Base-by-base conservation (phyloP, 2,113 vertebrate species). In the Hydropotes inermis region DNA sequence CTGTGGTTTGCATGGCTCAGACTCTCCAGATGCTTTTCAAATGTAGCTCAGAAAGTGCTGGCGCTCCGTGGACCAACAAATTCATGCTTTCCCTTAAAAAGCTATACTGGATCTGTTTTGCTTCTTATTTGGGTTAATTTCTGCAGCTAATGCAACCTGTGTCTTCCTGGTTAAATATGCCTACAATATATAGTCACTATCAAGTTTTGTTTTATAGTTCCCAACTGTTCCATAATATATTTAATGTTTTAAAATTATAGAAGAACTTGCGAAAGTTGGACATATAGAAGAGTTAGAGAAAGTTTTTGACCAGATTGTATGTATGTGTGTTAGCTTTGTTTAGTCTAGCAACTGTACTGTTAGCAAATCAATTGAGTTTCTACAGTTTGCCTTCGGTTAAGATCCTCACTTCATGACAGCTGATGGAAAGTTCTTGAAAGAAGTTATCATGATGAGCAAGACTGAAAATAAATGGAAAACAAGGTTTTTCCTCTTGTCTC, bases 401-500 rank as follows among this genome's bases (percentile, higher is more conserved):
- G 52, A 89, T 58, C 27, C 78, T 97, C 39, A 91, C 74, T 93
- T 97, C 19, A 4, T 79, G 85, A 94, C 16, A 89, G 79, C 82
- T 98, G 95, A 96, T 96, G 95, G 87, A 98, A 98, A 98, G 82
- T 86, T 94, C 79, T 92, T 96, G 95, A 97, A 96, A 97, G 28
- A 97, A 95, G 57, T 96, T 91, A 96, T 98, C 30, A 74, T 92
- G 60, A 94, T 23, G 81, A 90, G 54, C 1, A 96, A 90, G 45
- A 70, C 23, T 43, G 28, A 97, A 94, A 87, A 50, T 92, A 95
- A 93, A 78, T 55, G 83, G 50, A 36, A 94, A 93, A 43, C 25
- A 45, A 3, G 11, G 28, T 50, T 96, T 96, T 97, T 81, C 91
- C 47, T 81, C n/a, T 47, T n/a, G 28, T 88, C 43, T 94, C 36